A percentile compares a stretch with the other conserved stretches of the same genome.
Evolutionary conservation across 2,797 vertebrate species (phyloP).

Genomic region (Manis crassicaudata): DNA sequence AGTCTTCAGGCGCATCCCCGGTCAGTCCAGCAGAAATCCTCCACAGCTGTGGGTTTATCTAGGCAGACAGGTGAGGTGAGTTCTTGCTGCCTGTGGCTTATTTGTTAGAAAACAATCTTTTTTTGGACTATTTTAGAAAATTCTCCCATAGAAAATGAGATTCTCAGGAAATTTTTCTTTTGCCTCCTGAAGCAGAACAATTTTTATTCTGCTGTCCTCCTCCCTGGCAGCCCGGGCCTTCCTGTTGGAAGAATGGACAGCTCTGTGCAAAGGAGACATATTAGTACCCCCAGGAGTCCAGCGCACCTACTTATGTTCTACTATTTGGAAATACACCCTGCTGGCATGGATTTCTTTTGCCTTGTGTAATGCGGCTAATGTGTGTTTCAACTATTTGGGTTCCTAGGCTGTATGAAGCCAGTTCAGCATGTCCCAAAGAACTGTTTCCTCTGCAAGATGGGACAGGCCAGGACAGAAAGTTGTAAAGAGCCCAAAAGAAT

Average conservation of each 20-base stretch:
- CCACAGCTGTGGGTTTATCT: accelerated
- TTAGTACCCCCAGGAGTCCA: not conserved
- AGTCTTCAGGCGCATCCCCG: too few species aligned
- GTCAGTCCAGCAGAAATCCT: not conserved
- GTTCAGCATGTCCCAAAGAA: conserved; percentile 67
- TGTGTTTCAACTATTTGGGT: conserved; percentile 61
- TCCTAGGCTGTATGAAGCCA: conserved; percentile 69
- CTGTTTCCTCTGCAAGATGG: conserved; percentile 74
- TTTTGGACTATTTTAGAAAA: conserved; percentile 8
- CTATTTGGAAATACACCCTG: conserved; percentile 11
- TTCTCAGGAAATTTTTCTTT: conserved; percentile 53
- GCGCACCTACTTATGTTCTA: not conserved
- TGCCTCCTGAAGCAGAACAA: conserved; percentile 27
- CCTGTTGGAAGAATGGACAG: not conserved
- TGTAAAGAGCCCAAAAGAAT: conserved; percentile 48
- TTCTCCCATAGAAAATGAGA: not conserved
- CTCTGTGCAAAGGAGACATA: not conserved
- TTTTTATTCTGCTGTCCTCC: conserved; percentile 49
- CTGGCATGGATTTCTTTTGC: conserved; percentile 59
- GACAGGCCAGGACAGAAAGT: conserved; percentile 84
- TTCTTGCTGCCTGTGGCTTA: not conserved
- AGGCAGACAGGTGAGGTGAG: not conserved
- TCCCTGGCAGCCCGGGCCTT: not conserved
- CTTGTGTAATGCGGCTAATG: not conserved
- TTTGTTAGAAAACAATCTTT: not conserved